Conservation (phyloP, 2,113 vertebrate genomes). For the Beaufortia kweichowensis region DNA sequence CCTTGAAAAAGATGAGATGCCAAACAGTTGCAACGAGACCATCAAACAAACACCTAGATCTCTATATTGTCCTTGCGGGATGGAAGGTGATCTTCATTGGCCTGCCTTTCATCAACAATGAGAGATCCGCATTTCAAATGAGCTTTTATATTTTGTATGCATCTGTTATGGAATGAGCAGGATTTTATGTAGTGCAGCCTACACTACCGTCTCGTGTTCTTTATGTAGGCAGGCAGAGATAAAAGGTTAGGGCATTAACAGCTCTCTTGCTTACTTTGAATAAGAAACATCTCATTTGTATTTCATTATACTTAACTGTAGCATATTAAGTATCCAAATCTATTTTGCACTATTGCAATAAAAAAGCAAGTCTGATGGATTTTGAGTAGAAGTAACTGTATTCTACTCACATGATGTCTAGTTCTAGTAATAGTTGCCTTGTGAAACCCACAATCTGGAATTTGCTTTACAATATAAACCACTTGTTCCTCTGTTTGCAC, state of each 20-base stretch:
- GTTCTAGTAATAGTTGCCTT: too few species aligned
- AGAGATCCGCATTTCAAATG: slow-evolving; percentile 9
- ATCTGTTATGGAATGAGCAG: neutral
- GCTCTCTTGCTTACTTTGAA: too few species aligned
- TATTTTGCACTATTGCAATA: neutral
- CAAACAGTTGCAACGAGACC: slow-evolving; percentile 40
- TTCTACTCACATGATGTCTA: neutral
- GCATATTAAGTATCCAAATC: neutral
- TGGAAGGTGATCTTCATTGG: slow-evolving; percentile 30
- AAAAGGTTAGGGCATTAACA: too few species aligned
- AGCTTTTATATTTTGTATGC: slow-evolving; percentile 9
- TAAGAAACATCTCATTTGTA: neutral
- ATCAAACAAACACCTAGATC: slow-evolving; percentile 49
- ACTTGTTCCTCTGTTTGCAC: slow-evolving; percentile 4
- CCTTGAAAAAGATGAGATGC: slow-evolving; percentile 45
- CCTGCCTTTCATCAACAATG: slow-evolving; percentile 37
- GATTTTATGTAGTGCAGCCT: slow-evolving; percentile 27
- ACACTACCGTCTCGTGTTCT: neutral
- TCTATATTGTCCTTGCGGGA: slow-evolving; percentile 38
- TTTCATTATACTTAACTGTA: neutral
- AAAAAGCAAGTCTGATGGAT: neutral
- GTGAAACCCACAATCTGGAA: neutral
- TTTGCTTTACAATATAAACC: neutral
- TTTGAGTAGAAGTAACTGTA: neutral
- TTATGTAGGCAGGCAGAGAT: slow-evolving; percentile 8